Base-by-base conservation (phyloP, 1,140 invertebrate genomes). In the Thalassaphorura encarpata region DNA sequence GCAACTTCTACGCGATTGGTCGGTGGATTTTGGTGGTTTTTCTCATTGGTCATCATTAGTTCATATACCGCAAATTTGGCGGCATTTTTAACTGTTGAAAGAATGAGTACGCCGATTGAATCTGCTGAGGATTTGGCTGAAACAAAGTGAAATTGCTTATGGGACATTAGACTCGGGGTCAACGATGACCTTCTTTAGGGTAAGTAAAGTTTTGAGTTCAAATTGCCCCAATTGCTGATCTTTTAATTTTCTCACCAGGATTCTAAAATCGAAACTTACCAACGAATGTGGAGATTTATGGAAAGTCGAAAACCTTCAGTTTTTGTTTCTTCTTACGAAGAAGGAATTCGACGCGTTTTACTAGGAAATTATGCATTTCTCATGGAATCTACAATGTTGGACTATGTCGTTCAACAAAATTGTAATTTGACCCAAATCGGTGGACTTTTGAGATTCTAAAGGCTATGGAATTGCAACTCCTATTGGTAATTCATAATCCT, bases 341-440 rank as follows among this genome's bases (percentile, higher is more conserved):
- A 92, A 70, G 89, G 91, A 21, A 77, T 93, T 67, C 69, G 84
- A 67, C 64, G 84, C 71, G 80, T 95, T 67, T 69, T 84, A 16
- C 76, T 83, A 66, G 80, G 81, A 23, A 80, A 89, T 68, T 96
- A 94, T 69, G 92, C 92, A 2, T 96, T 90, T 69, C 75, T 97
- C 1, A 92, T 95, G 88, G 92, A 96, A 70, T 94, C 89, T 0
- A 89, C 88, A 2, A 90, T 91, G 76, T 76, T 96, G 31, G 92
- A 96, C 69, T 93, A 89, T 68, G 81, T 80, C 51, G 82, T 89
- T 2, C 86, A 94, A 68, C 75, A 89, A 61, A 82, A 95, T 66
- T 97, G 92, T 70, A 91, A 94, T 69, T 77, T 97, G 19, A 96
- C 89, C 23, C 89, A 95, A 76, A 89, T 97, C 29, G 92, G 90